Base-by-base conservation (phyloP, 2,888 invertebrate species). In the Drosophila flavopinicola region DNA sequence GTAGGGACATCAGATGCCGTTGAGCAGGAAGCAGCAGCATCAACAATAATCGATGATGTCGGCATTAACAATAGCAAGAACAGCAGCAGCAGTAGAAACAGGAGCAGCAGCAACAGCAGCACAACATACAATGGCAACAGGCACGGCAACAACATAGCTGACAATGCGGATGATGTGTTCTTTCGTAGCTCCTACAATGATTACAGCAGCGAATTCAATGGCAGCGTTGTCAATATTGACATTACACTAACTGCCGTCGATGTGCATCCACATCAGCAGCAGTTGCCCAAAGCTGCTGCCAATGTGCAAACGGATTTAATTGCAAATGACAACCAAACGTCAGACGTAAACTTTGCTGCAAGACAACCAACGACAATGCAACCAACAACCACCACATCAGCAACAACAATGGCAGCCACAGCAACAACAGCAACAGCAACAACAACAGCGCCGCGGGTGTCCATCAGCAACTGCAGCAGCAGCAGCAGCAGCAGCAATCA, bases 211-310 rank as follows among this genome's bases (percentile, higher is more conserved):
- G 89, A 89, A 77, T 89, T 88, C 74, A 89, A 89, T 79, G 89
- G 89, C 25, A 89, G 88, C 68, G 88, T 90, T 68, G 90, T 89
- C 63, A 89, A 89, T 82, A 88, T 90, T 84, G 90, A 90, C 82
- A 88, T 90, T 72, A 85, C 88, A 85, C 84, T 90, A 82, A 90
- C 88, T 77, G 88, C 89, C 64, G 88, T 89, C 58, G 88, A 88
- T 82, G 84, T 87, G 60, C 84, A 85, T 54, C 73, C 77, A 52
- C 75, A 72, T 44, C 56, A 53, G 23, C 56, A 49, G 17, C 4
- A 30, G 27, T 25, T 59, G 39, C 53, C 53, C 33, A 45, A 49
- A 59, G 54, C 51, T 27, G 52, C 52, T 29, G 52, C 70, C 49
- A 53, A 41, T 30, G 58, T 63, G 52, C 75, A 79, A 76, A 78